These are phyloP conservation scores for Homalodisca vitripennis DNA, from an alignment of 1,140 invertebrate species.

Conservation along the genomic window DNA sequence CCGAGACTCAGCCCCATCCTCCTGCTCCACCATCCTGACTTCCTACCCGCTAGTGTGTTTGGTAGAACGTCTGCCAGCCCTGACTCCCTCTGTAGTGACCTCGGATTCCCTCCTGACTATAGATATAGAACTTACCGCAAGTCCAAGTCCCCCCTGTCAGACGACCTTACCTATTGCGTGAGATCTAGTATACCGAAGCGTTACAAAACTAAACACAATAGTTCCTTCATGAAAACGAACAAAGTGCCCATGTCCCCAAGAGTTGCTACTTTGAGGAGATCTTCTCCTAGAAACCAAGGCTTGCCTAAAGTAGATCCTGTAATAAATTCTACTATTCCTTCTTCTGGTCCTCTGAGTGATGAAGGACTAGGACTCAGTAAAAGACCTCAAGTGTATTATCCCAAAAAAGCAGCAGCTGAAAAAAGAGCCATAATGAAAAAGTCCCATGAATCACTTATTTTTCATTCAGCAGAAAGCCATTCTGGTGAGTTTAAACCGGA, in stretches of 20 bases:
- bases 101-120: not conserved
- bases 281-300: not conserved
- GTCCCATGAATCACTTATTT: constrained; percentile 1
- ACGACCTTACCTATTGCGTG: not conserved
- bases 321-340: not conserved
- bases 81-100: constrained; percentile 1
- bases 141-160: constrained; percentile 13
- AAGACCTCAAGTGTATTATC: not conserved
- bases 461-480: constrained; percentile 21
- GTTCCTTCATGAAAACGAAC: not conserved
- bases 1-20: constrained; percentile 19
- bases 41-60: not conserved
- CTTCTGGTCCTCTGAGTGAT: not conserved
- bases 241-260: not conserved
- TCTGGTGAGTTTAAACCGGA: not conserved
- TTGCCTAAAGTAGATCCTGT: not conserved
- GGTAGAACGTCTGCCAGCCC: constrained; percentile 20
- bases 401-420: not conserved
- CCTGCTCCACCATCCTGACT: not conserved
- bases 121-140: not conserved
- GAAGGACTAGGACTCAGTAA: not conserved
- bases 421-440: constrained; percentile 20
- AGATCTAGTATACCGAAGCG: not conserved
- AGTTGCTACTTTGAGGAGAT: not conserved
- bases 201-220: not conserved